Percentiles rank a stretch among this genome's conserved stretches.
phyloP scores from a whole-genome alignment of 2,113 vertebrate species.

The Gallinago paraguaiae region DNA sequence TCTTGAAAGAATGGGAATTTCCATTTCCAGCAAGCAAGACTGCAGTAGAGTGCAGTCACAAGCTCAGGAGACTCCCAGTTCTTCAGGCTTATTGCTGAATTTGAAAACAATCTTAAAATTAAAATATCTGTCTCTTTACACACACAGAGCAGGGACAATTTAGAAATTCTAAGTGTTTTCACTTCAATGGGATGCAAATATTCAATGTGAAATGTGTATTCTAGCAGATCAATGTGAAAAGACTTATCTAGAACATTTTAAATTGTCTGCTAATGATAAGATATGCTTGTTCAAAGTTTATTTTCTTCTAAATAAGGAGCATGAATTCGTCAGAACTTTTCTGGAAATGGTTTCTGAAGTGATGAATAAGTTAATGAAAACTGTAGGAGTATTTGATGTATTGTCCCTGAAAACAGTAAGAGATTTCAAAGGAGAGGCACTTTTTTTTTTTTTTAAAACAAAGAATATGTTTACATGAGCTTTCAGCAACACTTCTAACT shows the following conservation, averaged over 20 bases:
- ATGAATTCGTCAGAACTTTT: background rate
- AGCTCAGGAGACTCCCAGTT: background rate
- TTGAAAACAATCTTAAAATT: background rate
- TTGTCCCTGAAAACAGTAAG: background rate
- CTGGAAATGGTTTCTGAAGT: background rate
- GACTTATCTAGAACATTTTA: background rate
- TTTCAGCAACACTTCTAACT: background rate
- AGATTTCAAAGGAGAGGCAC: background rate
- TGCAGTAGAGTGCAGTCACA: background rate
- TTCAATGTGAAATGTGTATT: background rate
- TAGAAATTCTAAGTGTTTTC: background rate
- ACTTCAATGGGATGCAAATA: background rate
- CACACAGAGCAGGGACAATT: background rate
- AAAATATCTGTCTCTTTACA: background rate
- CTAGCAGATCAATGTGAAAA: background rate
- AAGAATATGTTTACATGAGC: background rate
- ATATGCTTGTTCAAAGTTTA: background rate
- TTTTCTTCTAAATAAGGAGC: background rate
- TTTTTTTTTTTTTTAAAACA: background rate
- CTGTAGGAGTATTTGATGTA: background rate
- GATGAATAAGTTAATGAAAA: background rate
- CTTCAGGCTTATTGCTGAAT: background rate
- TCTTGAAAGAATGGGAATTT: background rate
- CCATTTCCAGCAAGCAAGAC: background rate
- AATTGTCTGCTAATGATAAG: background rate